Base-by-base conservation (phyloP, 2,888 invertebrate genomes). In the Diploptera punctata region DNA sequence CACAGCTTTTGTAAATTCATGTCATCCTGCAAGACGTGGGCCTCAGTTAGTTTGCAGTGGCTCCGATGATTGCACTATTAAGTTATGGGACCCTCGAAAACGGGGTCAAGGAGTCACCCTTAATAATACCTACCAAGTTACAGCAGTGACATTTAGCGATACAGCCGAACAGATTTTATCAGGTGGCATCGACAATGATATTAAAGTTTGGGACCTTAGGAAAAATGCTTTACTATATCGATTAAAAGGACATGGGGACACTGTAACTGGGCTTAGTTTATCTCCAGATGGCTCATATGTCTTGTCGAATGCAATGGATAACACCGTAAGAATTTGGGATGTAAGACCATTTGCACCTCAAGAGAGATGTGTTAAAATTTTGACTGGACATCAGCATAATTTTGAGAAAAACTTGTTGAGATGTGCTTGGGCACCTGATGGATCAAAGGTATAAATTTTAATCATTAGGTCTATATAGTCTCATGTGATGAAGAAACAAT, bases 191-290 rank as follows among this genome's bases (percentile, higher is more conserved):
- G 99, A 99, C 81, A 99, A 99, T 83, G 94, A 97, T 75, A 90
- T 99, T 9, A 98, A 98, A 87, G 93, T 98, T 0, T 99, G 99
- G 99, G 99, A 99, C 82, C 86, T 98, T 54, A 87, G 99, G 69
- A 97, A 95, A 81, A 93, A 93, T 80, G 92, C 93, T 72, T 84
- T 96, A 62, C 83, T 94, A 0, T 95, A 95, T 80, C 90, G 89
- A 76, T 87, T 99, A 80, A 90, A 92, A 77, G 99, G 99, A 0
- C 99, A 99, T 79, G 92, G 94, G 0, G 99, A 99, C 80, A 97
- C 98, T 0, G 89, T 99, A 5, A 99, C 99, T 7, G 97, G 87
- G 1, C 81, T 99, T 77, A 87, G 93, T 0, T 84, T 98, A 13
- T 95, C 95, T 74, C 89, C 89, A 1, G 93, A 93, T 83, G 95